A percentile compares a stretch with the other conserved stretches of the same genome.
phyloP scores from a whole-genome alignment of 2,113 vertebrate species.

The Brachirus orientalis region DNA sequence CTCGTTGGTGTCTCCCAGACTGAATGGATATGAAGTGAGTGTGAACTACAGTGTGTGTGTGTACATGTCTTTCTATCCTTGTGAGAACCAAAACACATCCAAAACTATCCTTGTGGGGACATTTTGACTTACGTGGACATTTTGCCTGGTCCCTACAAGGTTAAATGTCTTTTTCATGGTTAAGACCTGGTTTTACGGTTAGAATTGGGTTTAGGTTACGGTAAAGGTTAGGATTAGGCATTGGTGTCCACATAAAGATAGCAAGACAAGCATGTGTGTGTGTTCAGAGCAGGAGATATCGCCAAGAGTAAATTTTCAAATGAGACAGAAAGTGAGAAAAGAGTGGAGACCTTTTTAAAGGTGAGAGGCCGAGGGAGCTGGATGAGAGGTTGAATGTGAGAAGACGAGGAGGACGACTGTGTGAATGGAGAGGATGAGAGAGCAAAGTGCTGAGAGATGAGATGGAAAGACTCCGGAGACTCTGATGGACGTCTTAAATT shows the following conservation, averaged over 20 bases:
- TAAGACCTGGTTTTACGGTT: too few species aligned
- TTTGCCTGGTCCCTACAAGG: too few species aligned
- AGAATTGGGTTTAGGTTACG: too few species aligned
- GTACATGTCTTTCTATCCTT: too few species aligned
- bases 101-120: too few species aligned
- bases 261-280: too few species aligned
- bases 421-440: not conserved
- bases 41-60: slow-evolving; percentile 1
- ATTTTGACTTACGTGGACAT: too few species aligned
- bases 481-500: not conserved
- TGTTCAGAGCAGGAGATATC: not conserved
- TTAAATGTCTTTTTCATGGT: too few species aligned
- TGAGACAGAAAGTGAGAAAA: slow-evolving; percentile 7
- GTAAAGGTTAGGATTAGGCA: too few species aligned
- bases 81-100: too few species aligned
- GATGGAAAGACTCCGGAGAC: not conserved
- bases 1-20: not conserved
- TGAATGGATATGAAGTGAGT: not conserved
- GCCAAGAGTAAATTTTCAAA: not conserved
- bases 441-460: not conserved
- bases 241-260: too few species aligned
- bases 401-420: not conserved
- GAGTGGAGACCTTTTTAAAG: slow-evolving; percentile 4
- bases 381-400: not conserved
- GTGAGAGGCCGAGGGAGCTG: slow-evolving; percentile 9